phyloP scores from a whole-genome alignment of 2,113 vertebrate species.

The Amia ocellicauda region DNA sequence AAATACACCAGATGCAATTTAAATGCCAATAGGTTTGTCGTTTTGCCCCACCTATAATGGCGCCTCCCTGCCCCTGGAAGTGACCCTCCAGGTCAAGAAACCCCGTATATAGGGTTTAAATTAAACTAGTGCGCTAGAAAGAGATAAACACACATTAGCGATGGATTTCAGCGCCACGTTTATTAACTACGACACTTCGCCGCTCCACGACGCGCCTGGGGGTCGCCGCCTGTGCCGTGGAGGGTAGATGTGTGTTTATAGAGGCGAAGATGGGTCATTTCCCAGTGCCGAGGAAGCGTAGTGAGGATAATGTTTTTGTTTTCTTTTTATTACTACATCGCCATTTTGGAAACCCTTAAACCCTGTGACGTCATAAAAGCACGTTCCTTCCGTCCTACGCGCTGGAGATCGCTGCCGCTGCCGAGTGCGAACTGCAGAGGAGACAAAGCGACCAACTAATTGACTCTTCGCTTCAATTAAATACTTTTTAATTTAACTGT shows the following conservation, averaged over 20 bases:
- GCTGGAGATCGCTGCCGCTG: conserved; percentile 66
- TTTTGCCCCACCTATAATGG: conserved; percentile 39
- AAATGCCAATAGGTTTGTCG: conserved; percentile 14
- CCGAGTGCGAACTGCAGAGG: conserved; percentile 60
- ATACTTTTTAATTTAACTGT: conserved; percentile 61
- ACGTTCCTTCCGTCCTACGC: conserved; percentile 69
- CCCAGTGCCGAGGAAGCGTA: too few relatives aligned
- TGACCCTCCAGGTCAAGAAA: conserved; percentile 39
- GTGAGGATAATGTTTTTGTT: conserved; percentile 15
- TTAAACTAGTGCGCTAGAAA: too few relatives aligned
- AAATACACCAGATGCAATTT: too few relatives aligned
- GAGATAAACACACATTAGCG: too few relatives aligned
- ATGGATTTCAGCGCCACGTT: too few relatives aligned
- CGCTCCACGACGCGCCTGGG: too few relatives aligned
- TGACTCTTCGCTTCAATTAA: conserved; percentile 64
- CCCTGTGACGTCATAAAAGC: conserved; percentile 60
- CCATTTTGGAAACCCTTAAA: conserved; percentile 43
- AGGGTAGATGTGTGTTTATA: too few relatives aligned
- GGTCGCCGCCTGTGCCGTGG: too few relatives aligned
- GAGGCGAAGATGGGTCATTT: too few relatives aligned
- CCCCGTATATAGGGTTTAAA: conserved; percentile 27
- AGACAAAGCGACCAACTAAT: conserved; percentile 78
- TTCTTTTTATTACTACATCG: conserved; percentile 31
- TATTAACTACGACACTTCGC: too few relatives aligned
- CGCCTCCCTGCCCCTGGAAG: conserved; percentile 29